These are phyloP conservation scores for Diglossa brunneiventris DNA, from an alignment of 2,113 vertebrate genomes.

Conservation along the genomic window DNA sequence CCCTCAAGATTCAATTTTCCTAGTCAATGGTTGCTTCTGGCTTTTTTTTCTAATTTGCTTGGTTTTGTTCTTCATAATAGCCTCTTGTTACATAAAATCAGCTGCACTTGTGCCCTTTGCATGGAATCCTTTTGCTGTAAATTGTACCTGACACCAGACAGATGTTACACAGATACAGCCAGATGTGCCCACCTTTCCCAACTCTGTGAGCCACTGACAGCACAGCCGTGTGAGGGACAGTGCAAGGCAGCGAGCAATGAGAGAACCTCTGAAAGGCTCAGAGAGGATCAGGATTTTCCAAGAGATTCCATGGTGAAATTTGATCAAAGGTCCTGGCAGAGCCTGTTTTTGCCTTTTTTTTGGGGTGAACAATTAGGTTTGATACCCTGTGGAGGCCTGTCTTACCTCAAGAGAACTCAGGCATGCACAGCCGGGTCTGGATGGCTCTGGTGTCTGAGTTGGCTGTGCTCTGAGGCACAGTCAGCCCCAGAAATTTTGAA, in stretches of 20 bases:
- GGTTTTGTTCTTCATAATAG: background rate
- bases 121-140: background rate
- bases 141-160: slow-evolving; percentile 40
- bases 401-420: background rate
- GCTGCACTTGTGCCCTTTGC: background rate
- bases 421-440: background rate
- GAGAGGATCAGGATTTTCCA: background rate
- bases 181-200: slow-evolving; percentile 9
- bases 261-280: background rate
- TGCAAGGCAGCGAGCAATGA: accelerated
- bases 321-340: background rate
- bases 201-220: background rate
- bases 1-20: background rate
- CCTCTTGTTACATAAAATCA: slow-evolving; percentile 14
- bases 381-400: background rate
- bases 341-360: background rate
- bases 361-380: background rate
- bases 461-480: background rate
- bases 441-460: background rate
- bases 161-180: slow-evolving; percentile 28
- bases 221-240: accelerated
- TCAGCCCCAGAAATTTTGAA: background rate
- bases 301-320: background rate
- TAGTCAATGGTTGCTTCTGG: background rate
- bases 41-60: background rate